phyloP scores from a whole-genome alignment of 2,888 invertebrate species.

The Ariolimax columbianus region DNA sequence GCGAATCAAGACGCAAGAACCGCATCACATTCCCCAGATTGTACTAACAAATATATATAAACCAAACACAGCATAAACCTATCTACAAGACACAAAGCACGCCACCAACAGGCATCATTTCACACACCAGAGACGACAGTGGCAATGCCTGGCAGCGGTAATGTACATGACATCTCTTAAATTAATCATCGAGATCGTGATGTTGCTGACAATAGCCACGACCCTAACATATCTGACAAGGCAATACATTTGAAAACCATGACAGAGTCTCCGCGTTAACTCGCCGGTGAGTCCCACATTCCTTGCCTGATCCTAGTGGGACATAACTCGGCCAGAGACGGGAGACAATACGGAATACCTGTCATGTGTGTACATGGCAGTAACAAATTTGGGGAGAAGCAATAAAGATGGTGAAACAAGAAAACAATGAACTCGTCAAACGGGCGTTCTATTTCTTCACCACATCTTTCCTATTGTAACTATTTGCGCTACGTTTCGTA shows the following conservation, averaged over 20 bases:
- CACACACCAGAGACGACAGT: background rate
- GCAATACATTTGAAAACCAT: conserved; percentile 25
- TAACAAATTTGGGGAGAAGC: background rate
- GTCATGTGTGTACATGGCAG: conserved; percentile 1
- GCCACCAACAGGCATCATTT: background rate
- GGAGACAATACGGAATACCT: conserved; percentile 12
- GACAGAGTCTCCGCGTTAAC: background rate
- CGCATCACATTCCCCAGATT: background rate
- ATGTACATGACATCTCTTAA: background rate
- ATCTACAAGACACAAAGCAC: background rate
- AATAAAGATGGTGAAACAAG: background rate
- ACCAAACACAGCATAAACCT: background rate
- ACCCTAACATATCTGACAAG: background rate
- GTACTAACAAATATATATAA: background rate
- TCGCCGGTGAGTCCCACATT: conserved; percentile 9
- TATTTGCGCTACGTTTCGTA: too few relatives aligned
- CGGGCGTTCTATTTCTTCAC: background rate
- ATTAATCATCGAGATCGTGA: conserved; percentile 25
- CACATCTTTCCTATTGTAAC: too few relatives aligned
- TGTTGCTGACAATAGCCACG: background rate
- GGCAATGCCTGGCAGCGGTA: background rate
- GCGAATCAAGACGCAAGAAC: background rate
- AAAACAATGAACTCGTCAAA: background rate
- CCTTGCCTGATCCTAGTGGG: conserved; percentile 26
- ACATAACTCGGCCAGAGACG: conserved; percentile 8